Percentiles rank a stretch among this genome's conserved stretches.
Conservation (phyloP, 2,797 vertebrate genomes). For the Loriculus beryllinus region DNA sequence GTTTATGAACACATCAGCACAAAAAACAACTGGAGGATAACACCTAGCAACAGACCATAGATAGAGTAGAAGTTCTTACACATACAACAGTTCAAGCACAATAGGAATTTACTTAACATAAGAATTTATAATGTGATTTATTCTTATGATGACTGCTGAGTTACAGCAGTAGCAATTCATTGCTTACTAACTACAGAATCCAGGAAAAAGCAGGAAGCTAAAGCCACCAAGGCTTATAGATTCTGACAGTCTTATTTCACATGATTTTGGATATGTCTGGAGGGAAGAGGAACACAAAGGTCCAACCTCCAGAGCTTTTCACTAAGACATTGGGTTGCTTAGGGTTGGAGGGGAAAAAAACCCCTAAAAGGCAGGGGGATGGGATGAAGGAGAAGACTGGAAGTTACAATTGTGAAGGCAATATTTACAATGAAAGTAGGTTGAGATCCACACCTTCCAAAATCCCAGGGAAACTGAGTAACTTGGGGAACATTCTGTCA, state of each 20-base stretch:
- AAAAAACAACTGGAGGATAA: not conserved
- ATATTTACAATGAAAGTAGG: not conserved
- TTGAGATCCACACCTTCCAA: not conserved
- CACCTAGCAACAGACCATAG: not conserved
- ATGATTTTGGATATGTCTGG: not conserved
- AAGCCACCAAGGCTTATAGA: not conserved
- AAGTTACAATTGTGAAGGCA: not conserved
- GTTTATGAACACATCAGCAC: not conserved
- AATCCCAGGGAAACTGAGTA: not conserved
- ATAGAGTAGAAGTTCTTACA: not conserved
- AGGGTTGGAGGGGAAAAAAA: not conserved
- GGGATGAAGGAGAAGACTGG: not conserved
- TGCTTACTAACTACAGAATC: not conserved
- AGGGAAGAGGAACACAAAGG: not conserved
- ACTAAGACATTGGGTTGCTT: not conserved
- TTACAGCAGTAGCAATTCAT: not conserved
- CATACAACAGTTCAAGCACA: not conserved
- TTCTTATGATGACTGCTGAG: not conserved
- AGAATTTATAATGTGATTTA: not conserved
- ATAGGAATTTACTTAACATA: not conserved
- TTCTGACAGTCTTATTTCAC: not conserved
- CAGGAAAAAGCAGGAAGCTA: not conserved
- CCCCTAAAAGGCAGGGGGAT: accelerated
- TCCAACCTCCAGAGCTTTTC: not conserved
- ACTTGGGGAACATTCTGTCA: not conserved